Percentiles rank a stretch among this genome's conserved stretches.
Evolutionary conservation across 1,140 invertebrate genomes (phyloP).

Genomic region (Gonioctena quinquepunctata): DNA sequence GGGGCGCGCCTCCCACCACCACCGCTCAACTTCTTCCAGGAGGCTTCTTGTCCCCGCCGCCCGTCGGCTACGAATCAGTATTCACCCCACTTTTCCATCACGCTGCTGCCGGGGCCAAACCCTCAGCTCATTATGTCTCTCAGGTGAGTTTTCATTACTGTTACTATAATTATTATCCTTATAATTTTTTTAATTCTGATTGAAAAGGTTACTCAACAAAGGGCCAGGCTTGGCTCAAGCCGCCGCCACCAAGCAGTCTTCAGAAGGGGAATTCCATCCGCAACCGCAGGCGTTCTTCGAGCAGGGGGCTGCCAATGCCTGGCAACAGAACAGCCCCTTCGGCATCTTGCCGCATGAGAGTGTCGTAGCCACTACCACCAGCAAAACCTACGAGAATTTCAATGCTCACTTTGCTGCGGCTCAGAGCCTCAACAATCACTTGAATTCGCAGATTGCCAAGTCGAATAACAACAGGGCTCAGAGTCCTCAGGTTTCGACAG

Average conservation of each 20-base stretch:
- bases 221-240: slow-evolving; percentile 55
- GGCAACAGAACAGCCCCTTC: slow-evolving; percentile 75
- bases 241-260: slow-evolving; percentile 60
- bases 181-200: too few relatives aligned
- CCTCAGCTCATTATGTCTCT: slow-evolving; percentile 38
- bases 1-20: slow-evolving; percentile 62
- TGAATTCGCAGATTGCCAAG: slow-evolving; percentile 65
- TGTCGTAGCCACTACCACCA: slow-evolving; percentile 68
- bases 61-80: slow-evolving; percentile 71
- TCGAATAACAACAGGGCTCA: slow-evolving; percentile 53
- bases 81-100: slow-evolving; percentile 74
- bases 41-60: slow-evolving; percentile 68
- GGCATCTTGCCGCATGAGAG: slow-evolving; percentile 78
- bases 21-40: slow-evolving; percentile 70
- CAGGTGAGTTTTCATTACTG: too few relatives aligned
- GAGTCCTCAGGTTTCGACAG: slow-evolving; percentile 63
- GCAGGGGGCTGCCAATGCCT: slow-evolving; percentile 62
- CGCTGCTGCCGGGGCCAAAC: slow-evolving; percentile 55
- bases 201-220: slow-evolving; percentile 54
- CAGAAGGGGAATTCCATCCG: slow-evolving; percentile 60
- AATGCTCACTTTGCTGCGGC: slow-evolving; percentile 65
- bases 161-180: too few relatives aligned
- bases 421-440: slow-evolving; percentile 62
- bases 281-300: slow-evolving; percentile 67
- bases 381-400: slow-evolving; percentile 69